Base-by-base conservation (phyloP, 2,113 vertebrate genomes). In the Pavo muticus region DNA sequence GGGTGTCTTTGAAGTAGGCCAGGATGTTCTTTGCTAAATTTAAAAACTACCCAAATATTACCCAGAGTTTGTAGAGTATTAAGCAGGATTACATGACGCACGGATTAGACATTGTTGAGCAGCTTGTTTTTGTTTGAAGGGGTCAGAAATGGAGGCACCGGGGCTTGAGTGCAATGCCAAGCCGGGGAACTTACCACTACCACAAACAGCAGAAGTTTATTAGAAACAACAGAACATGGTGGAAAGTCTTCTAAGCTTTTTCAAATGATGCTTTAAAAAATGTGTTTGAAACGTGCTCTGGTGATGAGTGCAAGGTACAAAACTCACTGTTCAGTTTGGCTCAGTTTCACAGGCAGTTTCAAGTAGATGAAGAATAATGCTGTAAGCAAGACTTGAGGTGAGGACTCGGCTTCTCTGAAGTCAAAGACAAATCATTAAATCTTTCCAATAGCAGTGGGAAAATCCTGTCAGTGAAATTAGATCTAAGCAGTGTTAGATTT, bases 11-110 rank as follows among this genome's bases (percentile, higher is more conserved):
- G 97, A 99, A 98, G 93, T 97, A 98, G 98, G 97, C 87, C 98
- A 96, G 97, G 98, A 98, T 98, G 98, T 98, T 98, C 98, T 97
- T 94, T 96, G 95, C 94, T 85, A 96, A 94, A 97, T 98, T 97
- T 98, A 97, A 97, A 98, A 98, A 97, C 96, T 95, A 89, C 96
- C 95, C 97, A 97, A 96, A 97, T 96, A 95, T 96, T 97, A 96
- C 96, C 97, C 95, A 95, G 97, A 97, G 98, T 98, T 98, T 98
- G 96, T 93, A 96, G 95, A 96, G 96, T 97, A 97, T 95, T 98
- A 98, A 98, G 96, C 95, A 89, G 98, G 98, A 98, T 98, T 98
- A 98, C 96, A 79, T 97, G 96, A 96, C 95, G 95, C 92, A 91
- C 42, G 95, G 98, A 97, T 98, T 98, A 97, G 96, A 97, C 98